phyloP scores from a whole-genome alignment of 2,797 vertebrate genomes.

The Hafferia zeledoni region DNA sequence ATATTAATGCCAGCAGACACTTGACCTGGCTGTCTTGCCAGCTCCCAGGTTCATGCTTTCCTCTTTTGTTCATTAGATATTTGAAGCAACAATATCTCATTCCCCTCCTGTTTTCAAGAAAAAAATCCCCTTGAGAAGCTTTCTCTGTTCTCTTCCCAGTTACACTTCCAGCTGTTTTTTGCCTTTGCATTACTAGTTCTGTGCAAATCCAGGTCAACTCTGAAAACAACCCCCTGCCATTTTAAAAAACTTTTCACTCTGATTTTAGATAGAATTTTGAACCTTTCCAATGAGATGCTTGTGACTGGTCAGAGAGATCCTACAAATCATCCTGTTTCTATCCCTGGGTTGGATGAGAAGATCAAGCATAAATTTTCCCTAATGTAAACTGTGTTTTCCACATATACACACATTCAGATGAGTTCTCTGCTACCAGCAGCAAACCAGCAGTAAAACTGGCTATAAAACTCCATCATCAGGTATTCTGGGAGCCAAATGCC shows the following conservation, averaged over 20 bases:
- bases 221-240: not conserved
- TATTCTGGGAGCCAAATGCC: conserved; percentile 9
- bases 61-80: conserved; percentile 2
- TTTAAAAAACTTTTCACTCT: not conserved
- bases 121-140: not conserved
- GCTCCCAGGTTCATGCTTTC: not conserved
- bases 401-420: not conserved
- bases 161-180: not conserved
- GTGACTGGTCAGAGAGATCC: not conserved
- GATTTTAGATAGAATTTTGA: not conserved
- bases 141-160: not conserved
- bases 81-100: not conserved
- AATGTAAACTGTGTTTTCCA: not conserved
- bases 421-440: not conserved
- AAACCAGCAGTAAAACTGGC: conserved; percentile 6
- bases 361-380: not conserved
- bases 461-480: conserved; percentile 11
- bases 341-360: not conserved
- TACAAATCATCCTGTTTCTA: not conserved
- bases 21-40: not conserved
- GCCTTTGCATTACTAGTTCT: not conserved
- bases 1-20: not conserved
- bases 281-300: not conserved
- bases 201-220: conserved; percentile 16
- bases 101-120: not conserved